phyloP scores from a whole-genome alignment of 2,888 invertebrate genomes.

The Cecidostiba fungosa region DNA sequence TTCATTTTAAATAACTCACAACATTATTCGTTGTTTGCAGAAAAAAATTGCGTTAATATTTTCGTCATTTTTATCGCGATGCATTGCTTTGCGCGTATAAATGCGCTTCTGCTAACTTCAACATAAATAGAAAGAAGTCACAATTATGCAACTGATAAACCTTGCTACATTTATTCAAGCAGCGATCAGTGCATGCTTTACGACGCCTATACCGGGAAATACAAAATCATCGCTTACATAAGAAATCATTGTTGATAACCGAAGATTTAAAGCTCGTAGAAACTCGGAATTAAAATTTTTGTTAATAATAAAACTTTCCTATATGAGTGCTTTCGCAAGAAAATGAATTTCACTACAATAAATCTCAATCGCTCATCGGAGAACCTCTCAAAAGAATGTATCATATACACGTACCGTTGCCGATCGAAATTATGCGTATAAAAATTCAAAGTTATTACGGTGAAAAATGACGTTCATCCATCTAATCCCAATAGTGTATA shows the following conservation, averaged over 20 bases:
- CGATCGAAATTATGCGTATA: conserved; percentile 7
- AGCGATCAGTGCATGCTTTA: neutral
- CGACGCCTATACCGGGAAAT: neutral
- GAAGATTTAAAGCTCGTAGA: neutral
- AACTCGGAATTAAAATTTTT: neutral
- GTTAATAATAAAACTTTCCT: conserved; percentile 10
- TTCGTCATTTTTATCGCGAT: neutral
- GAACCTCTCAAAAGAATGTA: neutral
- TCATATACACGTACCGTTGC: neutral
- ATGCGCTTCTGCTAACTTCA: neutral
- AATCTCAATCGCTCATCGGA: neutral
- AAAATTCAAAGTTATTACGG: neutral
- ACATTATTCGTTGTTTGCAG: neutral
- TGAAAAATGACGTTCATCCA: neutral
- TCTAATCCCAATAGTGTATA: conserved; percentile 5
- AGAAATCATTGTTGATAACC: neutral
- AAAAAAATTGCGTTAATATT: neutral
- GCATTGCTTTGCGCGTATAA: neutral
- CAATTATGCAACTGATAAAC: conserved; percentile 18
- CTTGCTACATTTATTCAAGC: neutral
- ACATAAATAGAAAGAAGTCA: conserved; percentile 19
- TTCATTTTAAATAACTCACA: neutral
- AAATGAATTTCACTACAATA: conserved; percentile 4
- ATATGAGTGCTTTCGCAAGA: neutral
- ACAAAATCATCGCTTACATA: conserved; percentile 14